Evolutionary conservation across 2,113 vertebrate genomes (phyloP).

Genomic region (Hyperopisus bebe): DNA sequence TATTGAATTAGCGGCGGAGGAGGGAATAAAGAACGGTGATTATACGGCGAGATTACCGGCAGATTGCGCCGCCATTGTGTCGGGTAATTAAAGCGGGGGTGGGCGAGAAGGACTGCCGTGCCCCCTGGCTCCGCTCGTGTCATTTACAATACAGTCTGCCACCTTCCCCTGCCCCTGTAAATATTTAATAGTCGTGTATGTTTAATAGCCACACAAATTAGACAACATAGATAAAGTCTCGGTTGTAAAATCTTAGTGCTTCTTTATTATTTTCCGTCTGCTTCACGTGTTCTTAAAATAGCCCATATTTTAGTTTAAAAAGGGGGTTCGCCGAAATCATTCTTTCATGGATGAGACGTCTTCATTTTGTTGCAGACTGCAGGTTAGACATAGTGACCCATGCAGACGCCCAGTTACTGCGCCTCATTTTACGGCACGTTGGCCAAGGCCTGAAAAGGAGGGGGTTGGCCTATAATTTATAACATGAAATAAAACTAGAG

Average conservation of each 20-base stretch:
- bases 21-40: conserved; percentile 46
- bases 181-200: conserved; percentile 35
- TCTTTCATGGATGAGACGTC: background rate
- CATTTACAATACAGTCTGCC: conserved; percentile 46
- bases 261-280: background rate
- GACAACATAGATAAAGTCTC: conserved; percentile 31
- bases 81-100: conserved; percentile 47
- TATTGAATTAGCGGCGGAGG: conserved; percentile 58
- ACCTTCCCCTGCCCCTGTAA: conserved; percentile 35
- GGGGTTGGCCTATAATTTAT: background rate
- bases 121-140: conserved; percentile 44
- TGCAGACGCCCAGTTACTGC: background rate
- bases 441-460: background rate
- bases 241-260: background rate
- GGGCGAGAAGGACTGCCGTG: conserved; percentile 7
- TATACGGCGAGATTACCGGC: conserved; percentile 55
- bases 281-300: background rate
- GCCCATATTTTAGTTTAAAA: background rate
- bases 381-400: background rate
- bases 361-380: background rate
- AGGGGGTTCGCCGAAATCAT: background rate
- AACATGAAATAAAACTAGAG: background rate
- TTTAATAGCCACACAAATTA: conserved; percentile 38
- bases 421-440: background rate
- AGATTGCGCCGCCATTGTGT: conserved; percentile 55